Evolutionary conservation across 2,113 vertebrate genomes (phyloP), one percentile per base, ranked within the genome.

Genomic region (Spheniscus mendiculus): DNA sequence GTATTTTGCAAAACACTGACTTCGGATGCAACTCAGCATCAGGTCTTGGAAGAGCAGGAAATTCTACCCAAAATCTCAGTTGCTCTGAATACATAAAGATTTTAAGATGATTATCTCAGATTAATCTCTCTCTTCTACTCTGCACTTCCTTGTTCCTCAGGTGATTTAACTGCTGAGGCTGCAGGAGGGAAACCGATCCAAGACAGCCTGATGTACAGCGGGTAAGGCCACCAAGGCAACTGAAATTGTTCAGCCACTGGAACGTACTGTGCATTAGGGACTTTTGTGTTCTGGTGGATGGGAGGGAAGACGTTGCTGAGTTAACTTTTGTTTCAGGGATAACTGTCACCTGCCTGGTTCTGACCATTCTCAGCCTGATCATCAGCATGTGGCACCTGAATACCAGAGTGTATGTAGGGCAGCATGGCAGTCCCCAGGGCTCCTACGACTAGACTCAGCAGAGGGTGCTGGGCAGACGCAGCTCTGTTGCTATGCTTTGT

Each of bases 131-230:
- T 72, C 42, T 42, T 42, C 42, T 15, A 42, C 42, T 42, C 70
- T 73, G 29, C 8, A 16, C 67, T 63, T 84, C 36, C 19, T 74
- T 89, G 9, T 94, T 90, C 63, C 69, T 9, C 89, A 99, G 99
- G 98, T 98, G 99, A 99, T 66, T 97, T 99, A 76, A 97, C 97
- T 45, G 98, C 97, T n/a, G 99, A 99, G 58, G 95, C 93, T 36
- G 98, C 98, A 13, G 95, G 96, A 80, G 98, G 96, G 58, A 99
- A 99, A 90, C 97, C 98, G 5, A 91, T 98, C 27, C 98, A 98
- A 16, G 99, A 99, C 87, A 99, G 98, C 59, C 96, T 99, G 94
- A 98, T 99, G 97, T 99, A 98, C 96, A 99, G 98, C 8, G 99
- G 99, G 99, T 99, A 97, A 99, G 99, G 87, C 12, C 55, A 38